These are phyloP conservation scores for Zaprionus lineosus DNA, from an alignment of 2,888 invertebrate species.

Conservation along the genomic window DNA sequence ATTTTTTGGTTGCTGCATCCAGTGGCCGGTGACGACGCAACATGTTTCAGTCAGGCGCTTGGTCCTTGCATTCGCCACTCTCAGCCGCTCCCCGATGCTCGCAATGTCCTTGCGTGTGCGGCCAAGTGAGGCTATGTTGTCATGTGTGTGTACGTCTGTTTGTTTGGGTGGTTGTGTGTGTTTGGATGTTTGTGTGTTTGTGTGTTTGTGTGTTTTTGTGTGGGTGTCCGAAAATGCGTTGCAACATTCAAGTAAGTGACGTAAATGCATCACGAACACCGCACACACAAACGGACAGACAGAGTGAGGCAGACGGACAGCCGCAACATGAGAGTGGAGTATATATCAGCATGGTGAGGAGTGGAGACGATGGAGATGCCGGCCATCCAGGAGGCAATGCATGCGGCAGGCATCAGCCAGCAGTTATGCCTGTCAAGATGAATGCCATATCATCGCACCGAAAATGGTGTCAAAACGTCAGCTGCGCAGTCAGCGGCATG, in stretches of 20 bases:
- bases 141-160: slow-evolving; percentile 14
- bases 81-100: neutral
- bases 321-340: slow-evolving; percentile 35
- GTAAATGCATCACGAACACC: slow-evolving; percentile 70
- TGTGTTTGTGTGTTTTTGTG: no score
- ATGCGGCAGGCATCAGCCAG: slow-evolving; percentile 51
- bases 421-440: slow-evolving; percentile 80
- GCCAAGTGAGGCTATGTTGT: slow-evolving; percentile 49
- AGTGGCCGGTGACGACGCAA: slow-evolving; percentile 62
- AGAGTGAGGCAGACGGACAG: slow-evolving; percentile 3
- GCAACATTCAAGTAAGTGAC: slow-evolving; percentile 78
- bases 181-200: slow-evolving; percentile 11
- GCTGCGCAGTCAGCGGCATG: slow-evolving; percentile 46
- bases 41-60: slow-evolving; percentile 63
- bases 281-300: slow-evolving; percentile 32
- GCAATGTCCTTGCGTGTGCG: slow-evolving; percentile 42
- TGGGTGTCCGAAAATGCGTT: slow-evolving; percentile 67
- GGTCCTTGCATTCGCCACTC: slow-evolving; percentile 7
- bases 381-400: slow-evolving; percentile 4
- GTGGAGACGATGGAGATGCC: neutral
- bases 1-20: slow-evolving; percentile 72
- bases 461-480: slow-evolving; percentile 77
- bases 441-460: slow-evolving; percentile 79
- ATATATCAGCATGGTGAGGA: slow-evolving; percentile 46
- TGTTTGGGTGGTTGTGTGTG: slow-evolving; percentile 15